Percentiles rank a stretch among this genome's conserved stretches.
phyloP scores from a whole-genome alignment of 2,113 vertebrate species.

The Blennius ocellaris region DNA sequence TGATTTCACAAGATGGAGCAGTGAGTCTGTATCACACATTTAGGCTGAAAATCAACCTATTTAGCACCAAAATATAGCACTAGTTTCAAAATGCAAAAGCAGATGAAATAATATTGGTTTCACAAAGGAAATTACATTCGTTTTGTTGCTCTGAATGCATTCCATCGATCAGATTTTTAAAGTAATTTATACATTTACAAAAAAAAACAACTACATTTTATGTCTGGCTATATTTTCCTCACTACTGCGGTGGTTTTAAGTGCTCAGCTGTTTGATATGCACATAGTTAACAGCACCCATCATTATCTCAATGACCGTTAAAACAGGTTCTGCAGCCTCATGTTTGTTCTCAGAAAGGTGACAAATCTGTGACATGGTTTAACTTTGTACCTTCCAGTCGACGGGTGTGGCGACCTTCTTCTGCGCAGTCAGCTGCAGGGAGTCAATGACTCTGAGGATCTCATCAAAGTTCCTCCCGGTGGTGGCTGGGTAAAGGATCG shows the following conservation, averaged over 20 bases:
- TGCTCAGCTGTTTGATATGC: not conserved
- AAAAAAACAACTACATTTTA: no score
- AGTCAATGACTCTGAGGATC: slow-evolving; percentile 92
- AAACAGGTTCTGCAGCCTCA: not conserved
- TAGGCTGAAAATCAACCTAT: no score
- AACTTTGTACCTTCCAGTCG: slow-evolving; percentile 91
- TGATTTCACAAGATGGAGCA: no score
- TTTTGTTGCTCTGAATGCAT: no score
- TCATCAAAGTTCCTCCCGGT: slow-evolving; percentile 97
- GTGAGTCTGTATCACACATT: no score
- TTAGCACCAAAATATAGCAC: no score
- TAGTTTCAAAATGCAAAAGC: no score
- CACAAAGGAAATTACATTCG: no score
- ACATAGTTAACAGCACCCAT: not conserved
- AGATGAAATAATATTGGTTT: no score
- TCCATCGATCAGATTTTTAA: no score
- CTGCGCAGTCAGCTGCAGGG: slow-evolving; percentile 92
- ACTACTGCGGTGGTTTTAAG: not conserved
- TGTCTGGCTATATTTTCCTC: not conserved
- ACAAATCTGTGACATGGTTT: not conserved
- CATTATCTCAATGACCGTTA: not conserved
- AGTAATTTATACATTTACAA: no score
- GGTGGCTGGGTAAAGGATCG: slow-evolving; percentile 96
- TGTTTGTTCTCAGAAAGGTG: not conserved
- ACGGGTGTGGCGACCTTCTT: slow-evolving; percentile 96